These are phyloP conservation scores for Notothenia coriiceps DNA, from an alignment of 2,113 vertebrate genomes.

Conservation along the genomic window DNA sequence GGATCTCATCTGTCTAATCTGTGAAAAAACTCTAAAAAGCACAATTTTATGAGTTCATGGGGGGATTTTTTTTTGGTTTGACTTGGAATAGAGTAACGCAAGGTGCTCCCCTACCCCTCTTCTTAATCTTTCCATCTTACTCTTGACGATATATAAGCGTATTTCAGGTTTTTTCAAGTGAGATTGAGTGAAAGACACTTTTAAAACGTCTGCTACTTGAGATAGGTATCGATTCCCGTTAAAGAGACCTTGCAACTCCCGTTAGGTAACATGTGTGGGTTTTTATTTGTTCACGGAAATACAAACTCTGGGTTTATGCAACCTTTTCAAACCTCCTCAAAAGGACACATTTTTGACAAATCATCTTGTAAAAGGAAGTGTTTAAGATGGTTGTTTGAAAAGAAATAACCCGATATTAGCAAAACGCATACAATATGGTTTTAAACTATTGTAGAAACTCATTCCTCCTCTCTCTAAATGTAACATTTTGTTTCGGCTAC, in stretches of 20 bases:
- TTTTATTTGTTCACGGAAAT: neutral
- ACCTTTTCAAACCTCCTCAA: constrained; percentile 8
- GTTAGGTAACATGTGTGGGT: neutral
- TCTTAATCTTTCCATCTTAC: too few species aligned
- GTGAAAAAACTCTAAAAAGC: too few species aligned
- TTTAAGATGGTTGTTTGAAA: neutral
- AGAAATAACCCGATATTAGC: too few species aligned
- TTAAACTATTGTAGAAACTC: neutral
- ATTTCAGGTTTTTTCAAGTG: neutral
- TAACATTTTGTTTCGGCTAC: constrained; percentile 21
- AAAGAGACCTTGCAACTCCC: neutral
- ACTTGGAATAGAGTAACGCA: too few species aligned
- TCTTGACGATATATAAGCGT: too few species aligned
- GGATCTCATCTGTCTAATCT: too few species aligned
- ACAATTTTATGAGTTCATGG: too few species aligned
- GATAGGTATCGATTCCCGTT: neutral
- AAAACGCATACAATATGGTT: neutral
- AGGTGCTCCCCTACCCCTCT: too few species aligned
- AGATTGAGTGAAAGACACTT: neutral
- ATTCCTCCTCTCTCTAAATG: neutral
- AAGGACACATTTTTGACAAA: neutral
- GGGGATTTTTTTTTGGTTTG: too few species aligned
- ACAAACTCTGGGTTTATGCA: neutral
- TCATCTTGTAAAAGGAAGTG: neutral
- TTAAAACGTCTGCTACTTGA: neutral